A percentile compares a stretch with the other conserved stretches of the same genome.
Evolutionary conservation across 1,140 invertebrate genomes (phyloP).

Genomic region (Ips typographus): DNA sequence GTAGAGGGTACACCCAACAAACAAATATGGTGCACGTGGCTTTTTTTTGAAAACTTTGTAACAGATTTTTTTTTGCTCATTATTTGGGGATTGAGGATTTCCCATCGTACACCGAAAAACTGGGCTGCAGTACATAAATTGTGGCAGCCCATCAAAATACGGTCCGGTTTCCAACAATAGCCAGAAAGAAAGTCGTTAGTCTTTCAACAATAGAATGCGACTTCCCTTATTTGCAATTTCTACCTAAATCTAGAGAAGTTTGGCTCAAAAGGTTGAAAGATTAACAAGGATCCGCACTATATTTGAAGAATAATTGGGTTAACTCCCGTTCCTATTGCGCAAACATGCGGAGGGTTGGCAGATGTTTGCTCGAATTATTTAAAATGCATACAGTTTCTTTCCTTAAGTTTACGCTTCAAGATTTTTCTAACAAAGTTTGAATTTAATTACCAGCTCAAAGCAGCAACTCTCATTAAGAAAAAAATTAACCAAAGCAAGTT

Average conservation of each 20-base stretch:
- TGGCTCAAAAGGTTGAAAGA: slow-evolving; percentile 13
- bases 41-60: not conserved
- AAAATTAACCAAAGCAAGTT: not conserved
- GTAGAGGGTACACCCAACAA: not conserved
- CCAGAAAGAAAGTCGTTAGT: slow-evolving; percentile 21
- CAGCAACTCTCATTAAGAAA: too few species aligned
- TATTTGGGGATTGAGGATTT: not conserved
- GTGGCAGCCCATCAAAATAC: not conserved
- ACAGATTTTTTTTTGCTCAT: not conserved
- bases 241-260: slow-evolving; percentile 20
- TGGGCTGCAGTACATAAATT: not conserved
- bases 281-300: slow-evolving; percentile 14
- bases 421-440: too few species aligned
- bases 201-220: slow-evolving; percentile 13
- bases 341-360: not conserved
- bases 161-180: slow-evolving; percentile 17
- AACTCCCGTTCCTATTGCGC: slow-evolving; percentile 10
- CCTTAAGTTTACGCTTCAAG: too few species aligned
- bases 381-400: too few species aligned
- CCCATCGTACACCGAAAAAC: too few species aligned
- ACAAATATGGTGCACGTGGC: slow-evolving; percentile 12
- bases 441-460: too few species aligned
- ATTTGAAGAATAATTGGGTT: slow-evolving; percentile 14
- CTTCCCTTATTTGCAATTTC: slow-evolving; percentile 30
- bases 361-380: not conserved